Conservation (phyloP, 2,888 invertebrate genomes). For the Linyphia triangularis region DNA sequence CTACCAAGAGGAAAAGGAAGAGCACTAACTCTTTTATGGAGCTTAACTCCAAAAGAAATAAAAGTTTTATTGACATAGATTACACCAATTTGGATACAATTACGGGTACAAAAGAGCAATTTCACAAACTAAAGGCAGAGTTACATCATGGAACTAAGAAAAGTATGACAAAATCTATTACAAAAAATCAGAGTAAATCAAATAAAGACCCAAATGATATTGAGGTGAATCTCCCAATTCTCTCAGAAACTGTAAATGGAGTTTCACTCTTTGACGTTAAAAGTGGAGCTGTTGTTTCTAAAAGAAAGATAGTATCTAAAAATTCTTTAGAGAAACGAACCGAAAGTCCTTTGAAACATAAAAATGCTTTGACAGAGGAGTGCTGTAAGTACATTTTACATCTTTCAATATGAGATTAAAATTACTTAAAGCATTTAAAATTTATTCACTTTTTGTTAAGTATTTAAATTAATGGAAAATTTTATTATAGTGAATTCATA, state of each 20-base stretch:
- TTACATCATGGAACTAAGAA: background rate
- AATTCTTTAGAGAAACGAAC: background rate
- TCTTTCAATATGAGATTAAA: background rate
- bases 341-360: background rate
- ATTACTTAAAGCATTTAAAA: background rate
- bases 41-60: background rate
- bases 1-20: background rate
- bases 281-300: background rate
- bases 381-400: conserved; percentile 1
- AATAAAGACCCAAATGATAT: background rate
- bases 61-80: background rate
- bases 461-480: background rate
- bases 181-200: background rate
- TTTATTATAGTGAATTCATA: background rate
- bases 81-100: background rate
- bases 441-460: background rate
- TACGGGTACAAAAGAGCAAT: background rate
- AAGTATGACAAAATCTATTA: background rate
- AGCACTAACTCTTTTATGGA: background rate
- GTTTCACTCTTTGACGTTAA: background rate
- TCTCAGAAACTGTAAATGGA: background rate
- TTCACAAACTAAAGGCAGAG: background rate
- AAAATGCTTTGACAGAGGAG: background rate
- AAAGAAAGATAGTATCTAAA: background rate
- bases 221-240: background rate